Base-by-base conservation (phyloP, 1,140 invertebrate species). In the Trachelipus rathkii region DNA sequence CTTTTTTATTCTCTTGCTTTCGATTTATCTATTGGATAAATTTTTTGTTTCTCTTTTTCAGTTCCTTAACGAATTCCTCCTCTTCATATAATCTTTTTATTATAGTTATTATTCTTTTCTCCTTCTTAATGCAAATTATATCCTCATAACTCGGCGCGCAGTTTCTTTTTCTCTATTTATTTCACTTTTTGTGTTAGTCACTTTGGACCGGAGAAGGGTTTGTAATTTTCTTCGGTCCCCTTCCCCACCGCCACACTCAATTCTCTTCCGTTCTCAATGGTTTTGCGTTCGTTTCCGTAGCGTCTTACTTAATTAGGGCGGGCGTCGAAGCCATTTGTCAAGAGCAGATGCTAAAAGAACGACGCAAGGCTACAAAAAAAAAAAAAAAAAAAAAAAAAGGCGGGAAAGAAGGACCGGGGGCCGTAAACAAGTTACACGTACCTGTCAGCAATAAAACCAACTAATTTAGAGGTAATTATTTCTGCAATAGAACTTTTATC, bases 401-500 rank as follows among this genome's bases (percentile, higher is more conserved):
- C 11, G 50, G 50, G 1, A 19, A 60, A 60, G 19, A 60, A 60
- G 19, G 50, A 60, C 19, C 9, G 15, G 19, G 8, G 19, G 50
- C 50, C 50, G 50, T 60, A 60, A 60, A 60, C 50, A 60, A 1
- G 11, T 8, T 60, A 3, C 33, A 4, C 50, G 50, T 13, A 8
- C 50, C 1, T 4, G 19, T n/a, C n/a, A n/a, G 50, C 50, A 60
- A 60, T 60, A 60, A 60, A 60, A 60, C 50, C 50, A 60, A 60
- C 50, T 60, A 60, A 60, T 60, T 60, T 60, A 60, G 50, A 60
- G 50, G 50, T 60, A 60, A 60, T 60, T 60, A 60, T 60, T 60
- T 60, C 50, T 60, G 50, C 50, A 60, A 60, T 60, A 60, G 50
- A 60, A 60, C 50, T 60, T 60, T 60, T 60, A 60, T 60, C 50